Evolutionary conservation across 2,888 invertebrate species (phyloP).

Genomic region (Hyposoter dolosus): DNA sequence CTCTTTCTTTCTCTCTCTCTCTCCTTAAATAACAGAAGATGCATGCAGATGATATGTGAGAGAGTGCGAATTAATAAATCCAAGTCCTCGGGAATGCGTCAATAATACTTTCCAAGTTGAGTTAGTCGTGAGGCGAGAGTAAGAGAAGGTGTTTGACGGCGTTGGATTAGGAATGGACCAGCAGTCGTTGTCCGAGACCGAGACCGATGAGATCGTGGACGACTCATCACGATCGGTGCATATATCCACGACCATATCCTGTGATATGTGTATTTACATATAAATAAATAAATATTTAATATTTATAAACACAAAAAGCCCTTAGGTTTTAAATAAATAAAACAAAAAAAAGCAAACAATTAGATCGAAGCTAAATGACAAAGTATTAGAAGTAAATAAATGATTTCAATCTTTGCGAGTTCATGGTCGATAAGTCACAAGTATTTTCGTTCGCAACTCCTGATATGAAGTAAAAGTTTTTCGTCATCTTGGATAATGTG

Average conservation of each 20-base stretch:
- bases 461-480: not conserved
- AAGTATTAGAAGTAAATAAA: not conserved
- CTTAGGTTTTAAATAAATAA: not conserved
- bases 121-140: slow-evolving; percentile 35
- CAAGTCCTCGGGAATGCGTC: not conserved
- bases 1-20: not conserved
- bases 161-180: slow-evolving; percentile 36
- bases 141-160: slow-evolving; percentile 57
- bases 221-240: slow-evolving; percentile 28
- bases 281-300: not conserved
- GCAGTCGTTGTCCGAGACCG: slow-evolving; percentile 56
- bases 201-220: slow-evolving; percentile 50
- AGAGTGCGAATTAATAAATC: slow-evolving; percentile 22
- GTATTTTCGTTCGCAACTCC: not conserved
- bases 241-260: slow-evolving; percentile 5
- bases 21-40: not conserved
- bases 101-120: slow-evolving; percentile 55
- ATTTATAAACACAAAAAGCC: not conserved
- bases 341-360: not conserved
- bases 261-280: not conserved
- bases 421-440: not conserved
- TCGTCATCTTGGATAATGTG: slow-evolving; percentile 1
- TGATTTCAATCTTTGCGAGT: not conserved
- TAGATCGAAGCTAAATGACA: not conserved
- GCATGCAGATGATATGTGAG: slow-evolving; percentile 1